Conservation (phyloP, 2,113 vertebrate species). For the Vulpes vulpes region DNA sequence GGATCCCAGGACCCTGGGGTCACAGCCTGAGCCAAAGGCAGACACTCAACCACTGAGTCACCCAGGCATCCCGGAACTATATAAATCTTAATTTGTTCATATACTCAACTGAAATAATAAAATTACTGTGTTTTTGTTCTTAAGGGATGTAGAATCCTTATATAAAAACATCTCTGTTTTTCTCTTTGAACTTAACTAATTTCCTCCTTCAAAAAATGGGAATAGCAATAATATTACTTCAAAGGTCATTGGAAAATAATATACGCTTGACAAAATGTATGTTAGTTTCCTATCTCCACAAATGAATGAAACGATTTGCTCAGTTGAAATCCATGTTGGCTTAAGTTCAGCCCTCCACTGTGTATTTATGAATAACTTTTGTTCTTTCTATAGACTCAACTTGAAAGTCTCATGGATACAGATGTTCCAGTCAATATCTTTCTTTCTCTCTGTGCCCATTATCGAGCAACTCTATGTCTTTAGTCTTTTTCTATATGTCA, state of each 20-base stretch:
- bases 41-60: too few relatives aligned
- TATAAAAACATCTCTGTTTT: background rate
- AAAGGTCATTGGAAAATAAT: background rate
- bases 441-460: background rate
- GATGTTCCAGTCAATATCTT: background rate
- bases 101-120: conserved; percentile 55
- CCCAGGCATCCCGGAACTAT: background rate
- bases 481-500: background rate
- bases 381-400: background rate
- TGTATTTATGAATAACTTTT: background rate
- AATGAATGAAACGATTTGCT: conserved; percentile 32
- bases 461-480: background rate
- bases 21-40: too few relatives aligned
- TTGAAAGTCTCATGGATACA: background rate
- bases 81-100: conserved; percentile 56
- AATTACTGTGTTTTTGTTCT: conserved; percentile 25
- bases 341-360: background rate
- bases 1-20: too few relatives aligned
- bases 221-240: conserved; percentile 45
- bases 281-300: conserved; percentile 8
- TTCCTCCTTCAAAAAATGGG: conserved; percentile 33
- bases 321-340: background rate
- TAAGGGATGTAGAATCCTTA: background rate
- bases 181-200: conserved; percentile 19
- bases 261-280: background rate